Evolutionary conservation across 2,888 invertebrate genomes (phyloP).

Genomic region (Myathropa florea): DNA sequence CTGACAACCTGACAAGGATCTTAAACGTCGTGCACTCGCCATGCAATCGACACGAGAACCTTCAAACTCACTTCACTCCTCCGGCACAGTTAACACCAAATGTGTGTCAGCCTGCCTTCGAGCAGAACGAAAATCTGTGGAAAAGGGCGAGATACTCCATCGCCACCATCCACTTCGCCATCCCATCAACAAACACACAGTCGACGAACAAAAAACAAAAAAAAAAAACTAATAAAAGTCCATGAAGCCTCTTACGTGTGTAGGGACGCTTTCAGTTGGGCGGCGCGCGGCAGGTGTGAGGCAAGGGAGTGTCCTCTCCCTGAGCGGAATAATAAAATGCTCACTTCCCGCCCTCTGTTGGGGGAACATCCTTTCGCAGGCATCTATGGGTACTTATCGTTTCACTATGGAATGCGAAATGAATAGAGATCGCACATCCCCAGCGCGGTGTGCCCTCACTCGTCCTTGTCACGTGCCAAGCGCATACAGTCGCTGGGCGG

Average conservation of each 20-base stretch:
- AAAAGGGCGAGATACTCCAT: background rate
- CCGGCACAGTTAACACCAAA: background rate
- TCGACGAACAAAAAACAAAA: background rate
- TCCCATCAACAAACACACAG: background rate
- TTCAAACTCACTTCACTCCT: background rate
- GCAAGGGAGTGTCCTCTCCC: conserved; percentile 2
- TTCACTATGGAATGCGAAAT: conserved; percentile 55
- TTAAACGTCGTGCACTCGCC: background rate
- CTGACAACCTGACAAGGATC: background rate
- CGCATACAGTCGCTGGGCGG: conserved; percentile 5
- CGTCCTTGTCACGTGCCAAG: conserved; percentile 51
- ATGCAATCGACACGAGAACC: background rate
- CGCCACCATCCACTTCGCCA: background rate
- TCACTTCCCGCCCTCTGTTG: background rate
- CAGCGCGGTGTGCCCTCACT: background rate
- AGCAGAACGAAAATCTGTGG: background rate
- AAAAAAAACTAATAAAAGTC: conserved; percentile 44
- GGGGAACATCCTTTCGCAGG: conserved; percentile 16
- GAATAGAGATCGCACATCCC: conserved; percentile 46
- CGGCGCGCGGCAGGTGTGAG: background rate
- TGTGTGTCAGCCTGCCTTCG: background rate
- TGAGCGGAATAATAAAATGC: conserved; percentile 58
- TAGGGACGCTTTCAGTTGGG: background rate
- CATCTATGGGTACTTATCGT: conserved; percentile 55
- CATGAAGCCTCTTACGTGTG: conserved; percentile 32